A percentile compares a stretch with the other conserved stretches of the same genome.
phyloP scores from a whole-genome alignment of 64 coral and sea anemone genomes.

The Actinia equina region DNA sequence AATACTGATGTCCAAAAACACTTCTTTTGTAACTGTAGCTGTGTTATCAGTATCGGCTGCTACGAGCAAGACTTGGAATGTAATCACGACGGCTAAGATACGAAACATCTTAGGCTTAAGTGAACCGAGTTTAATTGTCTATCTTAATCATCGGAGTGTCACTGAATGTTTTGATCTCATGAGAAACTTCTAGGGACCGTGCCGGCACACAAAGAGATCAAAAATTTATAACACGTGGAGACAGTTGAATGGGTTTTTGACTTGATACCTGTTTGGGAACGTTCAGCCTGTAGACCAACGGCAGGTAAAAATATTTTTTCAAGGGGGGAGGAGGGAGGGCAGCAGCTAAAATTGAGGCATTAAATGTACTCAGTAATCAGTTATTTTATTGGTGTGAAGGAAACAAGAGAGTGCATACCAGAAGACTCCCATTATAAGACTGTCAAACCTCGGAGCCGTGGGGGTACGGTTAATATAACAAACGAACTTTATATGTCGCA shows the following conservation, averaged over 20 bases:
- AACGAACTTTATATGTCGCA: too few species aligned
- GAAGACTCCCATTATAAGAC: too few species aligned
- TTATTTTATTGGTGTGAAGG: too few species aligned
- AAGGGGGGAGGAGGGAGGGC: neutral
- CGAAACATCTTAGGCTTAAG: neutral
- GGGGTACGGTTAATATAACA: too few species aligned
- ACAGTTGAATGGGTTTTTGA: conserved; percentile 4
- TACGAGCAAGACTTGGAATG: conserved; percentile 14
- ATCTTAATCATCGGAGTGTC: neutral
- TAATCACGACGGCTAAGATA: neutral
- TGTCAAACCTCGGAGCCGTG: too few species aligned
- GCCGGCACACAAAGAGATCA: neutral
- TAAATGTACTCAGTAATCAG: too few species aligned
- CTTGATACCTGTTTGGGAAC: neutral
- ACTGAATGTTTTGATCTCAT: neutral
- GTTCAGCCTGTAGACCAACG: neutral
- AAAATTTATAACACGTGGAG: neutral
- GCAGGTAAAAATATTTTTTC: neutral
- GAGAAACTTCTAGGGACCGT: neutral
- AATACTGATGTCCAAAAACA: conserved; percentile 69
- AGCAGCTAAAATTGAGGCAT: too few species aligned
- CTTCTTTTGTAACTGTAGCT: conserved; percentile 64
- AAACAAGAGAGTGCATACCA: too few species aligned
- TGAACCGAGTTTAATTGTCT: neutral
- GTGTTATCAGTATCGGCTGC: conserved; percentile 28